Base-by-base conservation (phyloP, 2,113 vertebrate genomes). In the Chlorodrepanis virens region DNA sequence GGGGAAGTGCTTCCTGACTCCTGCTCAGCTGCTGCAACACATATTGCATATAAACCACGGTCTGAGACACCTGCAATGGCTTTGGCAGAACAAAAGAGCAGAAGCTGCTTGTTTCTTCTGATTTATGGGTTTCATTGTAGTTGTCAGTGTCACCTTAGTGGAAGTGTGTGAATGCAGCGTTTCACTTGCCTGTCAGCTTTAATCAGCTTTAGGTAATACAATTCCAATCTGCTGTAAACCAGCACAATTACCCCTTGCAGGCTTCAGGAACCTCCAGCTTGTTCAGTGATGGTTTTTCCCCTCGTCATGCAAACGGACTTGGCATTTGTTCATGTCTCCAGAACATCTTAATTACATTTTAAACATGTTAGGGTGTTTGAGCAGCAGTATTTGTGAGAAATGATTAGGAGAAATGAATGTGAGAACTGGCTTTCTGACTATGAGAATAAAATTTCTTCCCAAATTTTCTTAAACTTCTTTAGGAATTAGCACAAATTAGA, bases 41-140 rank as follows among this genome's bases (percentile, higher is more conserved):
- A 12, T 5, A 11, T 7, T 29, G 53, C 0, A 0, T 14, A 1
- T 37, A 31, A 69, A 69, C 57, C 28, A 4, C 5, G 21, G 40
- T 19, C 68, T 33, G 65, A 78, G 52, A 52, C 15, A 28, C 67
- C 47, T 67, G 29, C 10, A 4, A 0, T 7, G 67, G 63, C 61
- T 92, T 82, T 76, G 61, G 75, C 76, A 79, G 31, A 70, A 37
- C 8, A 37, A 65, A 61, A 61, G 10, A 35, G 37, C 60, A 81
- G 45, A 39, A 67, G 45, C 44, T 82, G 19, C 67, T 63, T 1
- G 1, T 82, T 87, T 92, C 31, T 52, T 52, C 59, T 78, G 24
- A 65, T 75, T 53, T 86, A 6, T 45, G 21, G 42, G 20, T 75
- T 92, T 76, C n/a, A 24, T 27, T 79, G 47, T 37, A 31, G 71